Conservation (phyloP, 2,888 invertebrate genomes). For the Perdita meconis region DNA sequence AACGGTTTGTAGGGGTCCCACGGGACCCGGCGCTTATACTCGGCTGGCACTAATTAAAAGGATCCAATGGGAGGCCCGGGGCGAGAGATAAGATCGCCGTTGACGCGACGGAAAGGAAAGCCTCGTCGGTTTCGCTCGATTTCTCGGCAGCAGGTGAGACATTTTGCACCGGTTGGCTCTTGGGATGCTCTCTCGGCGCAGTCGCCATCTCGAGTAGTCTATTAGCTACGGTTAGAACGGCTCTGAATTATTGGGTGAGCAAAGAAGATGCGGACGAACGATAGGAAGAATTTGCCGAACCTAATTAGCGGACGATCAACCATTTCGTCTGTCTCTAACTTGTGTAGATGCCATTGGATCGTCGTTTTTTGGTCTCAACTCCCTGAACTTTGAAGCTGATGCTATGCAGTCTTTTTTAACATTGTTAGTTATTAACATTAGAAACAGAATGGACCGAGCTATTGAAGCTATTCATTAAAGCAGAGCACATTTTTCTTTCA, state of each 20-base stretch:
- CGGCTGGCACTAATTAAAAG: constrained; percentile 81
- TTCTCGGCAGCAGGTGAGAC: constrained; percentile 65
- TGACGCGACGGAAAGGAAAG: constrained; percentile 72
- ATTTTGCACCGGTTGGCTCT: constrained; percentile 60
- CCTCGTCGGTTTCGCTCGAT: constrained; percentile 36
- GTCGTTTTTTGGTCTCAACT: too few relatives aligned
- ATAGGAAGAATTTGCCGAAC: constrained; percentile 30
- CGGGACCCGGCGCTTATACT: constrained; percentile 69
- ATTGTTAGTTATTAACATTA: too few relatives aligned
- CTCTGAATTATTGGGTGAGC: not conserved
- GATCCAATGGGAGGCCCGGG: constrained; percentile 73
- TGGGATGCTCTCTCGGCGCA: constrained; percentile 23
- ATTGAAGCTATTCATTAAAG: not conserved
- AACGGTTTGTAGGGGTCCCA: constrained; percentile 43
- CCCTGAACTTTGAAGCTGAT: too few relatives aligned
- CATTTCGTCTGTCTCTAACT: not conserved
- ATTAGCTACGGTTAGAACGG: constrained; percentile 18
- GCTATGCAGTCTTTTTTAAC: too few relatives aligned
- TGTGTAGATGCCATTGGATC: too few relatives aligned
- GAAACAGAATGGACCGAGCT: too few relatives aligned
- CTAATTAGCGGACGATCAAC: constrained; percentile 27
- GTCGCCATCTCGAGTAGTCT: constrained; percentile 42
- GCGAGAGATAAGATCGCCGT: constrained; percentile 74
- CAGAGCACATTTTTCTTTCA: not conserved
- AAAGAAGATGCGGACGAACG: not conserved